Evolutionary conservation across 30 jellyfish, hydroid and myxozoan species (phyloP), one percentile per base, ranked within the genome.

Genomic region (Turritopsis dohrnii): DNA sequence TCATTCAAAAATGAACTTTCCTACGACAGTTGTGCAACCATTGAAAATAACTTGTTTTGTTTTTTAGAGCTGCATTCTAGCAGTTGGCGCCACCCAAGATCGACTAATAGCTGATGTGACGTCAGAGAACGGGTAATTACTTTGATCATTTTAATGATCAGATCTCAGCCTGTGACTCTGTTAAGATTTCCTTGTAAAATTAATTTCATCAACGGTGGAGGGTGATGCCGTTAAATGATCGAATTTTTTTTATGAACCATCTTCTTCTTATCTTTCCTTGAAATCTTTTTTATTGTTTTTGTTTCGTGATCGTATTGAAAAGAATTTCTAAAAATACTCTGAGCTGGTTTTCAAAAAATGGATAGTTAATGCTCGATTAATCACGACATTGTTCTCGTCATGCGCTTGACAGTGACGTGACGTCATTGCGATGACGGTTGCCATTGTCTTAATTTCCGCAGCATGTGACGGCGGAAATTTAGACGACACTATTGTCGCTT

Each of bases 61-160:
- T 17, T 52, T 82, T 69, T 60, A 91, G 97, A 86, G 97, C 65
- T 87, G 96, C 71, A 91, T 91, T 29, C 94, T 92, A 21, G 96
- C 98, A 5, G 89, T 92, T 81, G 98, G 98, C 65, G 83, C 85
- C 31, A 90, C 97, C 9, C 92, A 90, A 30, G 88, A 90, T 29
- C 81, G 84, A 8, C 28, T 90, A 16, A 65, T 90, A 0, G 93
- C 97, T 0, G 97, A 86, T 31, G 89, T 75, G 30, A 28, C 81
- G 27, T 75, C 76, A 25, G 97, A 90, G 52, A 65, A 31, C 24
- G 95, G 97, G 97, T 90, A 73, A 76, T 89, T n/a, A 19, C 77
- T 27, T 69, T n/a, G n/a, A 21, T 69, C 17, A n/a, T 69, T 69
- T 69, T 69, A 69, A 69, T 69, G 16, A 13, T 5, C 5, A 41